Conservation (phyloP, 2,113 vertebrate genomes). For the Laticauda colubrina region DNA sequence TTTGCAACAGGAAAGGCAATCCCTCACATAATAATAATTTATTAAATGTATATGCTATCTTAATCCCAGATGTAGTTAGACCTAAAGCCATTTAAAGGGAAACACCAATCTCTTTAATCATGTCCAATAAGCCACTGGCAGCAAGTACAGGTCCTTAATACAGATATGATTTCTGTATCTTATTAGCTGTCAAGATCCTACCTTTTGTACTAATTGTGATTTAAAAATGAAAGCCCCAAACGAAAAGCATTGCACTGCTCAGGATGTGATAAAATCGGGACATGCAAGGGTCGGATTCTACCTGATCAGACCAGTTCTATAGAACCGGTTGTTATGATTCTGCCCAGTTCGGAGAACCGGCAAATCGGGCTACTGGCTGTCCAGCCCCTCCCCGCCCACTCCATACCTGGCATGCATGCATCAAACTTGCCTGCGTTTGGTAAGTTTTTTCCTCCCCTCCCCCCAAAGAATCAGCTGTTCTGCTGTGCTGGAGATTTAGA, state of each 20-base stretch:
- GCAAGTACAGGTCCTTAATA: neutral
- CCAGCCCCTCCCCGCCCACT: too few species aligned
- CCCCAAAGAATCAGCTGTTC: too few species aligned
- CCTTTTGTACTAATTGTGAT: neutral
- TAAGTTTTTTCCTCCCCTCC: too few species aligned
- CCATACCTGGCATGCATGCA: too few species aligned
- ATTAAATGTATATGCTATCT: neutral
- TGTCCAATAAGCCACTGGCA: neutral
- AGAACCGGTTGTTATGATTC: too few species aligned
- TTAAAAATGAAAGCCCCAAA: neutral
- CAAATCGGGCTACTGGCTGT: too few species aligned
- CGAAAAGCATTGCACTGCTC: neutral
- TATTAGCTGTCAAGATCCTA: neutral
- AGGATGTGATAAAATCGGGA: neutral
- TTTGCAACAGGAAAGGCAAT: neutral
- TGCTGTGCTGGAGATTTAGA: too few species aligned
- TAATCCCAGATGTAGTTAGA: neutral
- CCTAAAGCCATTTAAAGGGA: neutral
- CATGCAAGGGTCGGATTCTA: neutral
- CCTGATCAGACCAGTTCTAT: too few species aligned
- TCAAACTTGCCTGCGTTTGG: too few species aligned
- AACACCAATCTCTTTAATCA: neutral
- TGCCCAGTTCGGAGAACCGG: too few species aligned
- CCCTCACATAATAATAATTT: neutral
- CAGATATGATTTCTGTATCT: neutral